Percentiles rank a stretch among this genome's conserved stretches.
These are phyloP conservation scores for Otocyon megalotis DNA, from an alignment of 2,113 vertebrate species.

Conservation along the genomic window DNA sequence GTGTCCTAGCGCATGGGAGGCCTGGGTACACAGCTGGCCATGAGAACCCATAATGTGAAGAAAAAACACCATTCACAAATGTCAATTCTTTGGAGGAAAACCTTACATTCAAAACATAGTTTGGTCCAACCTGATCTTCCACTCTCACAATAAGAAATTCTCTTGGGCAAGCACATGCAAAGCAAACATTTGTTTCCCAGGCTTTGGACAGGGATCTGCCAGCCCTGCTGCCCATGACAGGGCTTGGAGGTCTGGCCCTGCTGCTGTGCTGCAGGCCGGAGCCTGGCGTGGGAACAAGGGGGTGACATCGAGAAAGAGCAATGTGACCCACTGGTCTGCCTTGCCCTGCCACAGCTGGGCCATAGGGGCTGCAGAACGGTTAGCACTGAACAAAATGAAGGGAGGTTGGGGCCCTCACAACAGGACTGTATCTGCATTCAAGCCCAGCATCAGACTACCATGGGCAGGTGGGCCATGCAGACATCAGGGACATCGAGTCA, in stretches of 20 bases:
- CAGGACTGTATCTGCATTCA: fast-evolving
- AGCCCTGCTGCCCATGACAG: background rate
- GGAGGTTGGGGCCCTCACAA: background rate
- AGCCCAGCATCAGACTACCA: background rate
- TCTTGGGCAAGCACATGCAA: background rate
- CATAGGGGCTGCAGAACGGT: background rate
- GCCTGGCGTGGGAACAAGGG: background rate
- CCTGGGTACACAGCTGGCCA: background rate
- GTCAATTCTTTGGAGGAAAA: background rate
- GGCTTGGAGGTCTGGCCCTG: background rate
- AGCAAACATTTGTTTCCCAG: background rate
- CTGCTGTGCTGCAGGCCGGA: background rate
- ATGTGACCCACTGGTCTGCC: background rate
- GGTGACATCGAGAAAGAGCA: background rate
- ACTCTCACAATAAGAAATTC: background rate
- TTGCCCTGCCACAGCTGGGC: background rate
- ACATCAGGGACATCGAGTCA: background rate
- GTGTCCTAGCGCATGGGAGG: background rate
- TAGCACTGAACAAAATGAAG: background rate
- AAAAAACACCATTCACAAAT: background rate
- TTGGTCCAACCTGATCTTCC: background rate
- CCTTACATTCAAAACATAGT: background rate
- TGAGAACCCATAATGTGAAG: too few relatives aligned
- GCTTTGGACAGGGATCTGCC: background rate
- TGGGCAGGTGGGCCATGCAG: fast-evolving